phyloP scores from a whole-genome alignment of 2,888 invertebrate species.

The Athripsodes cinereus region DNA sequence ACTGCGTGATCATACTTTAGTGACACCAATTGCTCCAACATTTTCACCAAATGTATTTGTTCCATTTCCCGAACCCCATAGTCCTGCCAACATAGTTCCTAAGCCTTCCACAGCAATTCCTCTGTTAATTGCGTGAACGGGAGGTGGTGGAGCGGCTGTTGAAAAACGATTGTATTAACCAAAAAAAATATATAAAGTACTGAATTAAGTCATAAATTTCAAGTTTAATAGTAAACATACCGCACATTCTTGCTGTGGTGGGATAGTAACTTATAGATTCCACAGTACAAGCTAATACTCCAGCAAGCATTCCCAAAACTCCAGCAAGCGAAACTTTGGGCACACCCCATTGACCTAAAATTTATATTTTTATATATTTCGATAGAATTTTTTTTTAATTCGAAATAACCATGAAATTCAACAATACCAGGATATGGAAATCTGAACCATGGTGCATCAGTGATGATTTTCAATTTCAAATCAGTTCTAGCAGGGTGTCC shows the following conservation, averaged over 20 bases:
- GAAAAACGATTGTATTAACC: not conserved
- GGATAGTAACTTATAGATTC: slow-evolving; percentile 87
- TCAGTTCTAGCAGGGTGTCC: slow-evolving; percentile 71
- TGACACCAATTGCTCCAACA: slow-evolving; percentile 84
- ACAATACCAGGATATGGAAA: slow-evolving; percentile 67
- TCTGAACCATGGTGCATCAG: slow-evolving; percentile 73
- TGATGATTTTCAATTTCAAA: slow-evolving; percentile 60
- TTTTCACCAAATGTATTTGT: slow-evolving; percentile 88
- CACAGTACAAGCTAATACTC: slow-evolving; percentile 71
- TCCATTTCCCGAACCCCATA: slow-evolving; percentile 82
- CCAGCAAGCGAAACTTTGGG: slow-evolving; percentile 68
- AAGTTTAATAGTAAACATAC: slow-evolving; percentile 36
- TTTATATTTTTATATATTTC: not conserved
- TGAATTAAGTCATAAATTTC: not conserved
- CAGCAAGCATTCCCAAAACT: slow-evolving; percentile 71
- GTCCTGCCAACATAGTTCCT: slow-evolving; percentile 76
- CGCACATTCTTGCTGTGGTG: slow-evolving; percentile 79
- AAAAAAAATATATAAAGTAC: not conserved
- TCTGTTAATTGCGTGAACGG: slow-evolving; percentile 80
- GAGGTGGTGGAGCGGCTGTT: slow-evolving; percentile 72
- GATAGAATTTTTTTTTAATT: not conserved
- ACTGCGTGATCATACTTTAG: slow-evolving; percentile 65
- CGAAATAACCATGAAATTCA: not conserved
- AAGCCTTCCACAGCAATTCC: slow-evolving; percentile 81
- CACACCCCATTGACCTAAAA: slow-evolving; percentile 65